Evolutionary conservation across 2,113 vertebrate genomes (phyloP), one percentile per base, ranked within the genome.

Genomic region (Gnathonemus echidnorhynchus): DNA sequence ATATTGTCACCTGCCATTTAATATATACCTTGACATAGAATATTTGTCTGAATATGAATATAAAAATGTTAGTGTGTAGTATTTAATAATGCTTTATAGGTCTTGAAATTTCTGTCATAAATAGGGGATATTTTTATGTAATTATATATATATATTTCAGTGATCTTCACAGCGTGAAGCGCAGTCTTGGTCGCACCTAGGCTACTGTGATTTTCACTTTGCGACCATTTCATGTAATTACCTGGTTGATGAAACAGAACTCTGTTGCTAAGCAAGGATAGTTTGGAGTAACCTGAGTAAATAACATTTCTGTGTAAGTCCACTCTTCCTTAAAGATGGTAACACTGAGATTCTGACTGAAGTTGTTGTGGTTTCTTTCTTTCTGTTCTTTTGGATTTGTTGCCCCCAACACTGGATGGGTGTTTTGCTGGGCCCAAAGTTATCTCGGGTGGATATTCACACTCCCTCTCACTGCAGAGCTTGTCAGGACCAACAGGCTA

Each of bases 401-500:
- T 31, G n/a, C 62, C n/a, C 35, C 74, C 35, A 19, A 24, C 45
- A 5, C 83, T 48, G 83, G 21, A 48, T 48, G 83, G 45, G 9
- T 48, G 83, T 45, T 48, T 13, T 85, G 45, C 83, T 24, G 83
- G 2, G 0, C 8, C 45, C 24, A 17, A 17, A 85, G 96, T 93
- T 94, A 70, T 83, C 88, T 48, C 93, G 92, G 90, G 86, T 88
- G 87, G 91, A 95, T 90, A 91, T 95, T 35, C 95, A 95, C 0
- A 89, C 94, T 21, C 86, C 93, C 0, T 92, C 92, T 8, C 87
- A 0, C 1, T 97, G 96, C 91, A 87, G 91, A 48, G 91, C 66
- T 5, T 96, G 96, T 92, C 90, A 74, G 90, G 90, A 93, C 91
- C 92, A 95, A 90, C 89, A 58, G 42, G 93, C 94, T 70, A 92